A percentile compares a stretch with the other conserved stretches of the same genome.
Conservation (phyloP, 2,888 invertebrate species). For the Diarsia mendica region DNA sequence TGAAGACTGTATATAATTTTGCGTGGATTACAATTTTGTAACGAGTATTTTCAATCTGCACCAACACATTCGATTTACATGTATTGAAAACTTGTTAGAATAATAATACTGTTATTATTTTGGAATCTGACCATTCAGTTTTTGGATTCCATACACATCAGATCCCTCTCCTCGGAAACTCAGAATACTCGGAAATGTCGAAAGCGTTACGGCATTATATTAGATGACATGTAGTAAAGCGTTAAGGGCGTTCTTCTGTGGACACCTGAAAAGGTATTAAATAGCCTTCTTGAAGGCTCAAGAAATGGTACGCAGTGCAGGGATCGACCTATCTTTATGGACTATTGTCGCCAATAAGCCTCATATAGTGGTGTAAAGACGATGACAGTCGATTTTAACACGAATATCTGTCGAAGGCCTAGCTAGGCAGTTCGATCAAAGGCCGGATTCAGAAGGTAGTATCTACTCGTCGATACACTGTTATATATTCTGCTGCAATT, state of each 20-base stretch:
- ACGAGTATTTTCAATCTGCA: neutral
- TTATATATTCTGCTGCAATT: too few relatives aligned
- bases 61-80: neutral
- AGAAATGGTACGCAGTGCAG: too few relatives aligned
- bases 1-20: too few relatives aligned
- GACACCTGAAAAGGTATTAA: neutral
- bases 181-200: neutral
- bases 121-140: neutral
- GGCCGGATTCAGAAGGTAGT: too few relatives aligned
- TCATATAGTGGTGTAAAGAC: too few relatives aligned
- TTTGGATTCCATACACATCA: neutral
- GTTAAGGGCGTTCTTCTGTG: neutral
- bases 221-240: neutral
- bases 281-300: neutral
- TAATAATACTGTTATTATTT: neutral
- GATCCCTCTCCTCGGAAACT: neutral
- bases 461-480: too few relatives aligned
- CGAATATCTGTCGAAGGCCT: too few relatives aligned
- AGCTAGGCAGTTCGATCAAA: too few relatives aligned
- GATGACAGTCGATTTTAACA: too few relatives aligned
- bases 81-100: neutral
- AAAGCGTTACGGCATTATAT: neutral
- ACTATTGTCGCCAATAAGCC: too few relatives aligned
- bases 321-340: too few relatives aligned
- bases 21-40: too few relatives aligned